phyloP scores from a whole-genome alignment of 2,113 vertebrate genomes.

The Thomomys bottae region DNA sequence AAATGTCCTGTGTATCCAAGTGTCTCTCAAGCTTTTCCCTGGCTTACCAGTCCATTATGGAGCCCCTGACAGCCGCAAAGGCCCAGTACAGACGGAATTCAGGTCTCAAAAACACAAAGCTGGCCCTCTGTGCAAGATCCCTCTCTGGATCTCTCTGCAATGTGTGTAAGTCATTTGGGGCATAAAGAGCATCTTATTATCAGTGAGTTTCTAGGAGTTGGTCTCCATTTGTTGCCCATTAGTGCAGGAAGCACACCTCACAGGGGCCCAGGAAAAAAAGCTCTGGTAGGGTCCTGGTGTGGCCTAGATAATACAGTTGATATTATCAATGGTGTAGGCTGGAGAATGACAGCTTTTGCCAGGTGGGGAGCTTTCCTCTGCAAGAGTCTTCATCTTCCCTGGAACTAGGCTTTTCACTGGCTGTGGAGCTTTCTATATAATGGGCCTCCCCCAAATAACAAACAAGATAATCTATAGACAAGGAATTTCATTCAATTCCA shows the following conservation, averaged over 20 bases:
- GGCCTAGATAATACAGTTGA: background rate
- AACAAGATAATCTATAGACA: background rate
- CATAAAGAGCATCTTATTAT: background rate
- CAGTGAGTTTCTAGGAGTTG: background rate
- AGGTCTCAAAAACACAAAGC: background rate
- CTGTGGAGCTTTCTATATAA: background rate
- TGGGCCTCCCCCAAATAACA: background rate
- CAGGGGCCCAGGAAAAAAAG: background rate
- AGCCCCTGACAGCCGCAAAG: background rate
- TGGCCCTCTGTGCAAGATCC: too few relatives aligned
- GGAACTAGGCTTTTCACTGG: fast-evolving
- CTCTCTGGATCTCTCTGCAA: background rate
- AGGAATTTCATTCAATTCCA: background rate
- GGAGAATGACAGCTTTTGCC: background rate
- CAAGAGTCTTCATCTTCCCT: background rate
- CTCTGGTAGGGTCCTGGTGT: background rate
- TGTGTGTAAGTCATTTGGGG: background rate
- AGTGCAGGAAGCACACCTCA: fast-evolving
- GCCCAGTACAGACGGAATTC: too few relatives aligned
- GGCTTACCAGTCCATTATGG: background rate
- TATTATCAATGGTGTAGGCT: too few relatives aligned
- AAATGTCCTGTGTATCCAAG: background rate
- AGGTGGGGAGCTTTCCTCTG: fast-evolving
- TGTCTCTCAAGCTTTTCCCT: background rate
- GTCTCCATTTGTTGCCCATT: background rate